Conservation (phyloP, 2,797 vertebrate genomes). For the Rhadinocentrus ornatus region DNA sequence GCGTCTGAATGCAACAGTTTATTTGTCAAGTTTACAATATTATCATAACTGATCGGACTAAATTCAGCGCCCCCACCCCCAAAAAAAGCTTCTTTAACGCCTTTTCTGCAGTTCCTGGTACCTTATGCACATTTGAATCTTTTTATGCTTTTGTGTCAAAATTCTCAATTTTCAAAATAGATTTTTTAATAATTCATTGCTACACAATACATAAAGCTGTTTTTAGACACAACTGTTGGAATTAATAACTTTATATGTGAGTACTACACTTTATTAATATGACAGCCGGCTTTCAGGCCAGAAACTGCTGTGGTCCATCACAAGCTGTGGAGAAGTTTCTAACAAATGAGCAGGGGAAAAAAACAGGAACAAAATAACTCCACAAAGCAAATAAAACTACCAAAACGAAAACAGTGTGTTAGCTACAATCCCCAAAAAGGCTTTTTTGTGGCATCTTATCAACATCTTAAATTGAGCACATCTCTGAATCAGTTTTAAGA, state of each 20-base stretch:
- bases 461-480: neutral
- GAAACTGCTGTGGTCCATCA: constrained; percentile 31
- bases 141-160: constrained; percentile 56
- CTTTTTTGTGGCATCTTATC: constrained; percentile 7
- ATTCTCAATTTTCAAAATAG: constrained; percentile 74
- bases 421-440: constrained; percentile 5
- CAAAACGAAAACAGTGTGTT: neutral
- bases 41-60: constrained; percentile 5
- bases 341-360: neutral
- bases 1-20: constrained; percentile 53
- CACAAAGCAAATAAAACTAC: neutral
- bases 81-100: neutral
- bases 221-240: constrained; percentile 45
- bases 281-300: constrained; percentile 10
- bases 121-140: constrained; percentile 39
- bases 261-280: constrained; percentile 29
- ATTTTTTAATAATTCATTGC: constrained; percentile 66
- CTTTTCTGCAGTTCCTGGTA: constrained; percentile 37
- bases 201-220: constrained; percentile 65
- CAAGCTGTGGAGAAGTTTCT: constrained; percentile 9
- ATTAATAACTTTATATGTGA: constrained; percentile 37
- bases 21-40: constrained; percentile 43
- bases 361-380: neutral
- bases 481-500: neutral
- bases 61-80: neutral